phyloP scores from a whole-genome alignment of 2,797 vertebrate genomes.

The Enteromius argenteus region DNA sequence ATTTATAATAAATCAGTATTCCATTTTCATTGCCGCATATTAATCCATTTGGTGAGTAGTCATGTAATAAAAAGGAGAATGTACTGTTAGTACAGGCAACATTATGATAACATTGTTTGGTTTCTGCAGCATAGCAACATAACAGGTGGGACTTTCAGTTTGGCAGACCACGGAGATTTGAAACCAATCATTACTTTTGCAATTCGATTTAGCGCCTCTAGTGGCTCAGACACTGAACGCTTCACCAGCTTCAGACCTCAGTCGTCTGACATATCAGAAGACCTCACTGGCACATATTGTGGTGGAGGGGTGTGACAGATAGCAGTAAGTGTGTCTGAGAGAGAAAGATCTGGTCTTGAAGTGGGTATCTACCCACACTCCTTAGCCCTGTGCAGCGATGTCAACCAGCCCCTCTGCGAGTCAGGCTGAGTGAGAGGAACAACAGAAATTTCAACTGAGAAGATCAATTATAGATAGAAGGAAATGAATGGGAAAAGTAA shows the following conservation, averaged over 20 bases:
- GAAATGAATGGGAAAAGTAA: conserved; percentile 87
- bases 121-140: not conserved
- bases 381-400: conserved; percentile 73
- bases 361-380: conserved; percentile 53
- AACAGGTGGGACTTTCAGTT: not conserved
- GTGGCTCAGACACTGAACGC: conserved; percentile 11
- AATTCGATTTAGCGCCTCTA: conserved; percentile 17
- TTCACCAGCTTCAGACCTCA: not conserved
- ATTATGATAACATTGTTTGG: not conserved
- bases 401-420: conserved; percentile 78
- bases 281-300: conserved; percentile 17
- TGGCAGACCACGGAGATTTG: not conserved
- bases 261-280: conserved; percentile 49
- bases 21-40: not conserved
- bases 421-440: conserved; percentile 82
- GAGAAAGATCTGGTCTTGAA: conserved; percentile 30
- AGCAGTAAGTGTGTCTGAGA: conserved; percentile 18
- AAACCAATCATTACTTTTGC: conserved; percentile 1
- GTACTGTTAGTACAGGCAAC: not conserved
- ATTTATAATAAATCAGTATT: not conserved
- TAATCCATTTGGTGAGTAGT: not conserved
- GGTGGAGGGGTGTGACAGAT: conserved; percentile 37
- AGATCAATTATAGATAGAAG: conserved; percentile 91
- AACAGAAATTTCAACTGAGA: conserved; percentile 85
- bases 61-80: not conserved